Base-by-base conservation (phyloP, 2,888 invertebrate species). In the Kuschelorhynchus macadamiae region DNA sequence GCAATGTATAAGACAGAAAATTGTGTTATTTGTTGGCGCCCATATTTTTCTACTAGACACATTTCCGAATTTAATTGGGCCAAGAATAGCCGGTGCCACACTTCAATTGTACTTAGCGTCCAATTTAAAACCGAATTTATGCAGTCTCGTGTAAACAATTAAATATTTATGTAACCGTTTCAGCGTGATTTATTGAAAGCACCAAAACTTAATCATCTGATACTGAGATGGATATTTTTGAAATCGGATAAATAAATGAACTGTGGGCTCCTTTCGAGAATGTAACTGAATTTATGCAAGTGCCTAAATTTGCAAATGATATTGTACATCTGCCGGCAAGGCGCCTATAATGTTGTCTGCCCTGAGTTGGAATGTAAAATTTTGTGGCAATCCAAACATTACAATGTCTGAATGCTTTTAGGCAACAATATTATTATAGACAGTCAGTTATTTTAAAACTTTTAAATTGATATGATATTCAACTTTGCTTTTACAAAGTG, bases 161-260 rank as follows among this genome's bases (percentile, higher is more conserved):
- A 53, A 62, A 52, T 62, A 62, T 53, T 62, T 62, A 44, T 36
- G 53, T 33, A 61, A 61, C 30, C 41, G 42, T 61, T 61, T 50
- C 47, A 16, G 33, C 25, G 14, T 60, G 59, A 60, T 60, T 60
- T 60, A 60, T 60, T 33, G 21, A 32, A 49, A 25, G 14, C 59
- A 60, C 49, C 49, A 47, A 60, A 60, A 60, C 39, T 60, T 60
- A 60, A 60, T 60, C 59, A 60, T 49, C 16, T 42, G 55, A 55
- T 55, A 55, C 25, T 42, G 55, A 55, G 42, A 55, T 55, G 55
- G 42, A 55, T 42, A 55, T 55, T 55, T 55, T 55, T 39, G 55
- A 55, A 14, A 39, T 30, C 25, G 39, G 39, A 41, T 53, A 53
- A 53, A 53, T 53, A 53, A 53, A 53, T 14, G 21, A n/a, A 39